Conservation (phyloP, 2,113 vertebrate species). For the Fregata magnificens region DNA sequence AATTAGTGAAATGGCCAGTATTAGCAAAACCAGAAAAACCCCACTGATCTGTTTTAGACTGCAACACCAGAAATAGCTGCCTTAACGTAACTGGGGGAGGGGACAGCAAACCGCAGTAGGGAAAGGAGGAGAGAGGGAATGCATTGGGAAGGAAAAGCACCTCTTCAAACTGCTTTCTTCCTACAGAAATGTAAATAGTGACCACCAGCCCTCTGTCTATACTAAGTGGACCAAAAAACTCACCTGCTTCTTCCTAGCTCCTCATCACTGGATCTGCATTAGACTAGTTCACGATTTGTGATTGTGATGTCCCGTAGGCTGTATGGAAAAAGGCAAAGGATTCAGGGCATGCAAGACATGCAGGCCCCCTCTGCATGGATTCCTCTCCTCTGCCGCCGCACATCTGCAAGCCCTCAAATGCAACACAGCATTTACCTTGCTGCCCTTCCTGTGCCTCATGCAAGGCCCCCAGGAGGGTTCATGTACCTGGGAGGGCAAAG, state of each 20-base stretch:
- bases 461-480: background rate
- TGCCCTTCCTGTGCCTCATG: background rate
- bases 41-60: background rate
- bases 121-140: background rate
- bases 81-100: background rate
- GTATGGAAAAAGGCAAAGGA: background rate
- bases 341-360: background rate
- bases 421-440: background rate
- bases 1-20: background rate
- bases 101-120: background rate
- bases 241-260: background rate
- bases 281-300: background rate
- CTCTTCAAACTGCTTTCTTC: background rate
- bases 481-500: background rate
- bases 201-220: background rate
- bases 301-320: accelerated
- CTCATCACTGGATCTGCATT: background rate
- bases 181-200: background rate
- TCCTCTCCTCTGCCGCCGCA: background rate
- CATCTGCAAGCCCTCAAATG: background rate
- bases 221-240: background rate
- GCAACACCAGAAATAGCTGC: background rate
- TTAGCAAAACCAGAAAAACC: constrained; percentile 14
- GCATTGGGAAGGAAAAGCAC: background rate
- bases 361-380: background rate